A percentile compares a stretch with the other conserved stretches of the same genome.
These are phyloP conservation scores for Heliconius himera DNA, from an alignment of 1,140 invertebrate genomes.

Conservation along the genomic window DNA sequence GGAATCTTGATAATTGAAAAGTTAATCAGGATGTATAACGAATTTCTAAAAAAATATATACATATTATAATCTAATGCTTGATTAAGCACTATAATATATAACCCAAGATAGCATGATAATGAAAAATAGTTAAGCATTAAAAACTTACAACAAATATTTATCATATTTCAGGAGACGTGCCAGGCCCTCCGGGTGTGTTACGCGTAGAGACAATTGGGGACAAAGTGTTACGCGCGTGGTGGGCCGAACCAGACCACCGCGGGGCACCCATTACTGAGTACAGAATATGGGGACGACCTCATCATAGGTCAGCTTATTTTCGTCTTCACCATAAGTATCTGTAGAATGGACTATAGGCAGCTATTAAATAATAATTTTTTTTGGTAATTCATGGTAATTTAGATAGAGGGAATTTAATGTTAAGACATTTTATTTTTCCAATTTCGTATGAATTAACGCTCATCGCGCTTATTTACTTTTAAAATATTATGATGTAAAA, in stretches of 20 bases:
- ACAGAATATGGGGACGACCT: slow-evolving; percentile 67
- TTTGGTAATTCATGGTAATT: no score
- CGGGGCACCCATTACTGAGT: slow-evolving; percentile 55
- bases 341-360: no score
- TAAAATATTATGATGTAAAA: no score
- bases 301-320: slow-evolving; percentile 51
- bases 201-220: slow-evolving; percentile 58
- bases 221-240: slow-evolving; percentile 61
- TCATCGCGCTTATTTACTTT: no score
- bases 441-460: no score
- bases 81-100: no score
- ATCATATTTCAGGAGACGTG: slow-evolving; percentile 57
- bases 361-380: no score
- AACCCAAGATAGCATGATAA: neutral
- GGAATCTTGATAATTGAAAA: no score
- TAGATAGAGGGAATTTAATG: no score
- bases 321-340: neutral
- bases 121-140: neutral
- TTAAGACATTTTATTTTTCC: no score
- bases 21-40: no score
- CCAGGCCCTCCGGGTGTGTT: slow-evolving; percentile 62
- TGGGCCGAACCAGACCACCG: slow-evolving; percentile 67
- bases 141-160: neutral
- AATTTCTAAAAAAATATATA: neutral
- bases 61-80: neutral